Conservation (phyloP, 1,140 invertebrate species). For the Hycleus phaleratus region DNA sequence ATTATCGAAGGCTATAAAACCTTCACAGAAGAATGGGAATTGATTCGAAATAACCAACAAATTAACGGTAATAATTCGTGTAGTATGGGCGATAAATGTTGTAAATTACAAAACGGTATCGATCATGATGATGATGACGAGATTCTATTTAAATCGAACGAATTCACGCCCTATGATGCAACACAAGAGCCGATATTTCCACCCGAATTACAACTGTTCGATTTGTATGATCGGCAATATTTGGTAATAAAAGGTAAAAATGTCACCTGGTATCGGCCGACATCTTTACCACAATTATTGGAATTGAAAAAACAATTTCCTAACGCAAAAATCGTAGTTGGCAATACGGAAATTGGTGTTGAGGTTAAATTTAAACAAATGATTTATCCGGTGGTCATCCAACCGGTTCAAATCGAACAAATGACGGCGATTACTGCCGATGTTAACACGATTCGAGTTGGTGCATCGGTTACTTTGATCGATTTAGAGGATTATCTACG, state of each 20-base stretch:
- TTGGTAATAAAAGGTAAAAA: slow-evolving; percentile 62
- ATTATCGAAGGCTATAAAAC: slow-evolving; percentile 84
- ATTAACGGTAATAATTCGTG: slow-evolving; percentile 41
- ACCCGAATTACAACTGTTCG: slow-evolving; percentile 70
- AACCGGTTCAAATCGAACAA: slow-evolving; percentile 65
- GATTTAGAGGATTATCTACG: slow-evolving; percentile 60
- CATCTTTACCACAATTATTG: slow-evolving; percentile 58
- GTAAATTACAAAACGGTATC: slow-evolving; percentile 38
- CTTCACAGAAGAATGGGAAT: slow-evolving; percentile 72
- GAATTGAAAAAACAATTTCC: slow-evolving; percentile 66
- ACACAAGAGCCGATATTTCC: slow-evolving; percentile 93
- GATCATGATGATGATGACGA: slow-evolving; percentile 77
- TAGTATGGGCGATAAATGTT: slow-evolving; percentile 53
- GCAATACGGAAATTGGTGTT: slow-evolving; percentile 92
- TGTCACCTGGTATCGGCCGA: slow-evolving; percentile 76
- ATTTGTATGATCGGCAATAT: slow-evolving; percentile 54
- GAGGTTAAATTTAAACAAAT: slow-evolving; percentile 87
- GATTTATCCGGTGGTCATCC: slow-evolving; percentile 73
- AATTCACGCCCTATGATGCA: slow-evolving; percentile 71
- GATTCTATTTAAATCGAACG: slow-evolving; percentile 54
- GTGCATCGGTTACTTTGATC: slow-evolving; percentile 72
- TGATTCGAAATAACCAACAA: slow-evolving; percentile 31
- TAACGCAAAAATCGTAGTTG: slow-evolving; percentile 79
- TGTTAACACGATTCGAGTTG: slow-evolving; percentile 58
- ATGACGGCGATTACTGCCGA: slow-evolving; percentile 51